phyloP scores from a whole-genome alignment of 2,888 invertebrate species.

The Heliconius cydno region DNA sequence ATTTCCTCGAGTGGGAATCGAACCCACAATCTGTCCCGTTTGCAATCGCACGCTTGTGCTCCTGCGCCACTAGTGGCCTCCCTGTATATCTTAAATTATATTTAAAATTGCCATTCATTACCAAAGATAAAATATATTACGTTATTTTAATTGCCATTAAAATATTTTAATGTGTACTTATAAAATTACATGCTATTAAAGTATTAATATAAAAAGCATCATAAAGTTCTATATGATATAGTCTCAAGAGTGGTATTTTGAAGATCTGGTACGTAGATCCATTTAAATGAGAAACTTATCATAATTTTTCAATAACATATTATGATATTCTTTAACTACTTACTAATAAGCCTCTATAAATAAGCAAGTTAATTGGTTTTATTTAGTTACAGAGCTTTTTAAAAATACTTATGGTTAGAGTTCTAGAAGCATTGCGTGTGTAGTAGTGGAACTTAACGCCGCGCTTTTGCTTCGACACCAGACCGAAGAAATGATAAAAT shows the following conservation, averaged over 20 bases:
- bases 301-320: slow-evolving; percentile 5
- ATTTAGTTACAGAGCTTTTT: neutral
- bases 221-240: slow-evolving; percentile 12
- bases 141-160: slow-evolving; percentile 17
- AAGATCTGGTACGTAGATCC: slow-evolving; percentile 20
- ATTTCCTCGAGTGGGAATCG: no score
- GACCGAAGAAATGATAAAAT: no score
- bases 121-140: slow-evolving; percentile 9
- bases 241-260: slow-evolving; percentile 8
- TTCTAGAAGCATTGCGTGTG: neutral
- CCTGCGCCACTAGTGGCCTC: no score
- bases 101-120: neutral
- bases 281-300: slow-evolving; percentile 27
- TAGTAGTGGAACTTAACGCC: no score
- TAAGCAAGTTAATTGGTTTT: neutral
- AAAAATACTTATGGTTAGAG: neutral
- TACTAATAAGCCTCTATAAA: slow-evolving; percentile 9
- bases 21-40: no score
- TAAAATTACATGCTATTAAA: slow-evolving; percentile 20
- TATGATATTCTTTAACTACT: slow-evolving; percentile 18
- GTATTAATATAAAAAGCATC: slow-evolving; percentile 2
- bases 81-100: slow-evolving; percentile 4
- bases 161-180: slow-evolving; percentile 26
- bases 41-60: no score
- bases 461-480: no score